Evolutionary conservation across 2,113 vertebrate genomes (phyloP).

Genomic region (Butorides virescens): DNA sequence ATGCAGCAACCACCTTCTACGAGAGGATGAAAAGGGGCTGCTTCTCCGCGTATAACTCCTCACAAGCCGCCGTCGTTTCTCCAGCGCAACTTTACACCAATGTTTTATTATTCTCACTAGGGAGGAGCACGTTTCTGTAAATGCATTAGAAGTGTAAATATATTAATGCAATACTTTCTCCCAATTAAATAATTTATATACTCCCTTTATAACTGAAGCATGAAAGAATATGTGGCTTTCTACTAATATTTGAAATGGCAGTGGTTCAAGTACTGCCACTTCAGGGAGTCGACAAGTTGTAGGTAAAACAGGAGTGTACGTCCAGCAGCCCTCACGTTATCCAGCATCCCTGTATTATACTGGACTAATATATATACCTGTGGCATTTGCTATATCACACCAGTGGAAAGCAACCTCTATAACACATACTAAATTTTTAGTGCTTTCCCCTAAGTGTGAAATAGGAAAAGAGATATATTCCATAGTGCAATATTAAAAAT

Average conservation of each 20-base stretch:
- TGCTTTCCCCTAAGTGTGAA: constrained; percentile 48
- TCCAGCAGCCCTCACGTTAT: neutral
- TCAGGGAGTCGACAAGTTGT: constrained; percentile 1
- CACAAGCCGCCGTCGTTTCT: neutral
- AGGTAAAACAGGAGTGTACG: neutral
- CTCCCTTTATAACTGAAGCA: constrained; percentile 58
- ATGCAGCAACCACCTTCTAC: neutral
- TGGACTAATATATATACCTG: neutral
- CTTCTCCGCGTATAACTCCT: neutral
- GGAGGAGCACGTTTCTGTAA: constrained; percentile 56
- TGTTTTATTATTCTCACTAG: constrained; percentile 33
- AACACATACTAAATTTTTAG: constrained; percentile 41
- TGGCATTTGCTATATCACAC: neutral
- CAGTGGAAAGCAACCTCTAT: constrained; percentile 7
- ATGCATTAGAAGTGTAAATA: constrained; percentile 65
- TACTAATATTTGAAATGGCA: constrained; percentile 62
- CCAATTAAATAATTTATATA: constrained; percentile 65
- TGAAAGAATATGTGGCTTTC: constrained; percentile 49
- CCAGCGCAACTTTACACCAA: neutral
- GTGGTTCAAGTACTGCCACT: constrained; percentile 38
- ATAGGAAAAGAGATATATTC: constrained; percentile 54
- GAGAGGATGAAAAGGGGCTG: neutral
- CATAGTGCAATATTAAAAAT: constrained; percentile 57
- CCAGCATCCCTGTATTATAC: neutral
- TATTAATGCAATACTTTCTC: constrained; percentile 76